phyloP scores from a whole-genome alignment of 2,797 vertebrate genomes.

The Garrulus glandarius region DNA sequence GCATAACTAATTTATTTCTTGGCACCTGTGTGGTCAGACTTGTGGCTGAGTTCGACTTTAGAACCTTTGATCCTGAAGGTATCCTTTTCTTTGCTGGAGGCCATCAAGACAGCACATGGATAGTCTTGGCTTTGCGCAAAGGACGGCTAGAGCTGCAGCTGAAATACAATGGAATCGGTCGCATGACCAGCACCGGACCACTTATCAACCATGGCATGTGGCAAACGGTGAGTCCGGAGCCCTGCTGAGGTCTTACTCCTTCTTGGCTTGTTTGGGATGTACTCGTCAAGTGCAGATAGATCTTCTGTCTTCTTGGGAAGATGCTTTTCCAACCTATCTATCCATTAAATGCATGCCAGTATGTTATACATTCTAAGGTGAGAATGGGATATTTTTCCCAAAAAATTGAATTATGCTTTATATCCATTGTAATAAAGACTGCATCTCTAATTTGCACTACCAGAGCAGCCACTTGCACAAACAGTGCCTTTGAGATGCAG shows the following conservation, averaged over 20 bases:
- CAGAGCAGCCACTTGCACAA: not conserved
- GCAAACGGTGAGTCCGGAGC: conserved; percentile 83
- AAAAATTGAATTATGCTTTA: not conserved
- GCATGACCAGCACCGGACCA: conserved; percentile 91
- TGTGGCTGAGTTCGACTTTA: conserved; percentile 95
- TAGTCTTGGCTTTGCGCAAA: conserved; percentile 87
- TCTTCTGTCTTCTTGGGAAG: not conserved
- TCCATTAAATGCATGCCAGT: not conserved
- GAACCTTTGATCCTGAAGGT: conserved; percentile 92
- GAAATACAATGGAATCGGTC: conserved; percentile 83
- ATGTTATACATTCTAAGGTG: not conserved
- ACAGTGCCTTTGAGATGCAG: not conserved
- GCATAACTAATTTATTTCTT: conserved; percentile 62
- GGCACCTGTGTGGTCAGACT: conserved; percentile 79
- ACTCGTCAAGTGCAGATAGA: not conserved
- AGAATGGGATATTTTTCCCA: not conserved
- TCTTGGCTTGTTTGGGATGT: not conserved
- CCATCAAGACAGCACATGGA: conserved; percentile 89
- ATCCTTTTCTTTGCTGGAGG: conserved; percentile 97
- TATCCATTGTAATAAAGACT: not conserved
- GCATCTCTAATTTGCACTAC: not conserved
- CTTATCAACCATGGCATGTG: conserved; percentile 90
- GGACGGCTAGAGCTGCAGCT: conserved; percentile 94
- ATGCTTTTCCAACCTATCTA: not conserved
- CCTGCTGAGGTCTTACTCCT: not conserved